Base-by-base conservation (phyloP, 2,113 vertebrate genomes). In the Rhinogobius similis region DNA sequence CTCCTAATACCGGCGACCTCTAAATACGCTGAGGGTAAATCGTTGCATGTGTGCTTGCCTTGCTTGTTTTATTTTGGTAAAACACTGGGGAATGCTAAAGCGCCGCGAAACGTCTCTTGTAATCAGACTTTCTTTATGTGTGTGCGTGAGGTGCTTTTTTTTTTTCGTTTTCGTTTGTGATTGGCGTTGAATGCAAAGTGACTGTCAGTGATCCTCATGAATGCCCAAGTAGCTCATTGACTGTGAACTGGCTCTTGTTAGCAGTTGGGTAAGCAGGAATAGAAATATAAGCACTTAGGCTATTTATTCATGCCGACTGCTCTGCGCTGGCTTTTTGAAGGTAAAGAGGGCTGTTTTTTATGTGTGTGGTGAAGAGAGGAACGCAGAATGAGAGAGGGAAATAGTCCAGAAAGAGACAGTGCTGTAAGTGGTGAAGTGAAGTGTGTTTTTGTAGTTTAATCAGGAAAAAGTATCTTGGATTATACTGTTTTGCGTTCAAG, bases 221-320 rank as follows among this genome's bases (percentile, higher is more conserved):
- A 92, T 92, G 90, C 89, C 86, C 87, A 90, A 92, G 90, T 88
- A 90, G 89, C 87, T 93, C 91, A 90, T 92, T 93, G 91, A 91
- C 89, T 92, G 89, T 91, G 90, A 91, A 92, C 89, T 90, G 87
- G 88, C 86, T 92, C 89, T 93, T 93, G 88, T 92, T 93, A 91
- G 88, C 88, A 90, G 92, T 91, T 90, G 89, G 87, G 86, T 90
- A 87, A 89, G 91, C 86, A 91, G 90, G 89, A 89, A 91, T 89
- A 90, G 85, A 90, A 92, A 92, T 92, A 91, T 86, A 82, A 88
- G 83, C 89, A 91, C 88, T 90, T 87, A 91, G 83, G 83, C 84
- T 88, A 84, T 86, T 88, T 92, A 92, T 91, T 90, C 89, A 92
- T 90, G 87, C 88, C 61, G 81, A 83, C 82, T 87, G 82, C 84